A percentile compares a stretch with the other conserved stretches of the same genome.
These are phyloP conservation scores for Nephila pilipes DNA, from an alignment of 1,140 invertebrate genomes.

Conservation along the genomic window DNA sequence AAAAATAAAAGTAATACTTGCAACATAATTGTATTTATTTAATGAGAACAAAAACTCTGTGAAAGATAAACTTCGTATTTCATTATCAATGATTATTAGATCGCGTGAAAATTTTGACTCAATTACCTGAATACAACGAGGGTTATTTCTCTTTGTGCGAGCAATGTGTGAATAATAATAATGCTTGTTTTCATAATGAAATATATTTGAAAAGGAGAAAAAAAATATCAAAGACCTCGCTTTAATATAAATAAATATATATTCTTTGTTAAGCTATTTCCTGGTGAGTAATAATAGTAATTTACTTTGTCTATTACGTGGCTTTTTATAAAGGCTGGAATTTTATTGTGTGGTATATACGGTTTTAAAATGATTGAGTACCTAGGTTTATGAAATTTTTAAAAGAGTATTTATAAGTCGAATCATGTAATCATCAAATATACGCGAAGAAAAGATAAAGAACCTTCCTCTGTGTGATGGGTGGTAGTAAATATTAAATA, in stretches of 20 bases:
- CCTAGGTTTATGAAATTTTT: background rate
- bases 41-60: constrained; percentile 33
- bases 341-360: constrained; percentile 21
- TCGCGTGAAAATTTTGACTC: background rate
- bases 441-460: background rate
- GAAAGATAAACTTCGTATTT: constrained; percentile 9
- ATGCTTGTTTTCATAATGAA: background rate
- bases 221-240: constrained; percentile 33
- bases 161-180: background rate
- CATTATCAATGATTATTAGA: constrained; percentile 11
- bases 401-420: background rate
- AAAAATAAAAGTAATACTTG: background rate
- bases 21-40: constrained; percentile 50
- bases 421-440: background rate
- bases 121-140: background rate
- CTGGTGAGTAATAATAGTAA: constrained; percentile 18
- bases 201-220: constrained; percentile 18
- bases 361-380: background rate
- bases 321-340: background rate
- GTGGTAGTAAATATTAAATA: background rate
- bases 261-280: constrained; percentile 40
- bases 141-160: background rate
- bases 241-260: constrained; percentile 36
- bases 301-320: background rate
- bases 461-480: background rate